These are phyloP conservation scores for Didymodactylos carnosus DNA, from an alignment of 2,888 invertebrate genomes.

Conservation along the genomic window DNA sequence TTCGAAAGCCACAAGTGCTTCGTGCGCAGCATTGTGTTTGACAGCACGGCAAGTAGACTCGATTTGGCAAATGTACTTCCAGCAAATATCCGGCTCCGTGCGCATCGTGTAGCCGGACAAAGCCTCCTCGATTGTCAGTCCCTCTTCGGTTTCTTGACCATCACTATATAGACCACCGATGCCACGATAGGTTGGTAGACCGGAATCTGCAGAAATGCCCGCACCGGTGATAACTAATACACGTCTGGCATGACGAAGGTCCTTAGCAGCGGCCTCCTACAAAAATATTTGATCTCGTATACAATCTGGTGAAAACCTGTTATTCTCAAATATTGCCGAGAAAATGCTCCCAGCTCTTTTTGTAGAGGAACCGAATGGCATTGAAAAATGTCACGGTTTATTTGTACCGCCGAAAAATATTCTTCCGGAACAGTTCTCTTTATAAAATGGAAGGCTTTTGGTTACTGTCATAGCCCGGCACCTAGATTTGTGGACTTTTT, in stretches of 20 bases:
- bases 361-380: no score
- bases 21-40: slow-evolving; percentile 43
- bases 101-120: not conserved
- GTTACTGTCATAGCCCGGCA: no score
- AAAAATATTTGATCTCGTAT: no score
- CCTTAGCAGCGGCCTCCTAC: not conserved
- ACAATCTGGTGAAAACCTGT: no score
- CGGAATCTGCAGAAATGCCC: slow-evolving; percentile 61
- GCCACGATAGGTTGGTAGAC: slow-evolving; percentile 66
- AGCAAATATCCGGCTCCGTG: not conserved
- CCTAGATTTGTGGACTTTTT: no score
- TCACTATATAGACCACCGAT: slow-evolving; percentile 61
- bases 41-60: not conserved
- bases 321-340: no score
- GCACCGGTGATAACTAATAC: slow-evolving; percentile 50
- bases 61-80: not conserved
- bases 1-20: slow-evolving; percentile 50
- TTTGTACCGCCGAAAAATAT: no score
- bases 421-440: no score
- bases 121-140: not conserved
- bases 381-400: no score
- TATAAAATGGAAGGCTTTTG: no score
- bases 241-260: slow-evolving; percentile 38
- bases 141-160: slow-evolving; percentile 42
- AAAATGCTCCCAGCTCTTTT: no score